Base-by-base conservation (phyloP, 1,140 invertebrate species). In the Microplitis mediator region DNA sequence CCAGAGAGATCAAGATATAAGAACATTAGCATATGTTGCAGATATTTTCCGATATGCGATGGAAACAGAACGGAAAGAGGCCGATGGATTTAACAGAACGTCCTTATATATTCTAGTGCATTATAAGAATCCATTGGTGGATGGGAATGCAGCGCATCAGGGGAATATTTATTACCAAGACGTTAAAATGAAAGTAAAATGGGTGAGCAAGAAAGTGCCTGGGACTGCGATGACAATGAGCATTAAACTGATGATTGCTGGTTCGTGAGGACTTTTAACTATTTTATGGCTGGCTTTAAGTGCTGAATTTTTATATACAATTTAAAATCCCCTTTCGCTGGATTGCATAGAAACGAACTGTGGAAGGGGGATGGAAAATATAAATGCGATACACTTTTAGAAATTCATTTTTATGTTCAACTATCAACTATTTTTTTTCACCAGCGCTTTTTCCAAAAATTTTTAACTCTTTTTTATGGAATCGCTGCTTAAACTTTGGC, bases 41-140 rank as follows among this genome's bases (percentile, higher is more conserved):
- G 69, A 58, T 63, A 54, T 52, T 56, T 72, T 72, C 16, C 70
- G 51, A 72, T 72, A 72, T 58, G 23, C 60, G 70, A 52, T 45
- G 8, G 6, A 45, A 9, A 39, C 36, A 39, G 65, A 60, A 66
- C 35, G 14, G 63, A 72, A 72, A 16, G 70, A 72, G 63, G 52
- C 31, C 51, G 39, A 16, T 16, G 70, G 70, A 72, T 65, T 66
- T 60, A 72, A 51, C 63, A 60, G 45, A 36, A 34, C 63, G 66
- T 72, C 34, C 66, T 62, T 4, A 3, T 9, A 36, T 23, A 50
- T 14, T 23, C 3, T 31, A 36, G 36, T 64, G 32, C 9, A 6
- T 39, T 31, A 67, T 54, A 39, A 67, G 50, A 34, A 54, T 67
- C 65, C 31, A 35, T 67, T 67, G 11, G 23, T 13, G 13, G 35